These are phyloP conservation scores for Gobiocypris rarus DNA, from an alignment of 2,113 vertebrate genomes.

Conservation along the genomic window DNA sequence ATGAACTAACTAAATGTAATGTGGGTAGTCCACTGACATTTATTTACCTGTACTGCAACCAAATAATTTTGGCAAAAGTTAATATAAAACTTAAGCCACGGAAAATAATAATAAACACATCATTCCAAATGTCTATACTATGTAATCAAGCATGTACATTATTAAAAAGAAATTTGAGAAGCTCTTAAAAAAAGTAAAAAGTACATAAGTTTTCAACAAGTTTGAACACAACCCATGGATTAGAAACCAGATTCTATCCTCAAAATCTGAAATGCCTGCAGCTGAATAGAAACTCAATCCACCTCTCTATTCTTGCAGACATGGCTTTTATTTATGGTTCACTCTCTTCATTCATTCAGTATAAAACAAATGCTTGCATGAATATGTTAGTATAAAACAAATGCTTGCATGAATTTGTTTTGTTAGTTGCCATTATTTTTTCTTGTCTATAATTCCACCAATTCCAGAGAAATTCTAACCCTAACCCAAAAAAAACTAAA, in stretches of 20 bases:
- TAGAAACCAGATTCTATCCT: slow-evolving; percentile 7
- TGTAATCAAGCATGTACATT: not conserved
- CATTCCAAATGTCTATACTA: not conserved
- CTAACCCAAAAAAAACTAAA: too few species aligned
- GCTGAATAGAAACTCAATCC: slow-evolving; percentile 4
- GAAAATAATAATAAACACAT: not conserved
- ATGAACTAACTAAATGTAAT: too few species aligned
- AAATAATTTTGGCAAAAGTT: not conserved
- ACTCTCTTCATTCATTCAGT: not conserved
- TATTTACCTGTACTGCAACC: not conserved
- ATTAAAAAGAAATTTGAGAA: not conserved
- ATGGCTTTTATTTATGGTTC: not conserved
- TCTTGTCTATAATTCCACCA: not conserved
- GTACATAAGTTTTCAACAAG: slow-evolving; percentile 3
- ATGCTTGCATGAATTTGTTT: too few species aligned
- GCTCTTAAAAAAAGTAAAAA: not conserved
- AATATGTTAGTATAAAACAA: too few species aligned
- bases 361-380: not conserved
- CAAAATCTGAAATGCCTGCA: not conserved
- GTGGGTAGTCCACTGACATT: not conserved
- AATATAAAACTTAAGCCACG: not conserved
- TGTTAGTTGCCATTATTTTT: not conserved
- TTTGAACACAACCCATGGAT: not conserved
- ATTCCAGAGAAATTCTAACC: too few species aligned
- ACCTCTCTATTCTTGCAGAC: not conserved